These are phyloP conservation scores for Mystacornis crossleyi DNA, from an alignment of 2,113 vertebrate genomes.

Conservation along the genomic window DNA sequence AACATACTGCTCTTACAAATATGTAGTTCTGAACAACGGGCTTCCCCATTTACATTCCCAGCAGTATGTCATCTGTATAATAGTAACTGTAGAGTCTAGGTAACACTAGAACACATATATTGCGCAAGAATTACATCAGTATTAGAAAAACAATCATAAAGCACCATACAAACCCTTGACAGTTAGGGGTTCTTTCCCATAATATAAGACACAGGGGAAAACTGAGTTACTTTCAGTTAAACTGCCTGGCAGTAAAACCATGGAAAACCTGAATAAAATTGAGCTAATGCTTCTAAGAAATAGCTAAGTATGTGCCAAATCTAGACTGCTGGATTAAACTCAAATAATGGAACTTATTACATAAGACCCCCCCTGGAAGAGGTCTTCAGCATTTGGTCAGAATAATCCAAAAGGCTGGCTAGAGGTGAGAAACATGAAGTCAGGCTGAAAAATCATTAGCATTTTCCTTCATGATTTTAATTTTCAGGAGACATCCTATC, in stretches of 20 bases:
- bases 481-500: not conserved
- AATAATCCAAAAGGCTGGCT: not conserved
- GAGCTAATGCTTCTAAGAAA: not conserved
- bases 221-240: not conserved
- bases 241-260: slow-evolving; percentile 1
- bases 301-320: not conserved
- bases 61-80: not conserved
- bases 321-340: not conserved
- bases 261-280: slow-evolving; percentile 27
- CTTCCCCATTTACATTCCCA: not conserved
- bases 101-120: not conserved
- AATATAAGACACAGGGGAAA: not conserved
- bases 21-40: not conserved
- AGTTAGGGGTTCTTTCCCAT: not conserved
- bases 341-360: not conserved
- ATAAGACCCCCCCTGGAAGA: not conserved
- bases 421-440: not conserved
- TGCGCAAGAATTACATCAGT: not conserved
- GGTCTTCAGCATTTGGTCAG: not conserved
- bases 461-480: not conserved
- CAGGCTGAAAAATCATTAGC: not conserved
- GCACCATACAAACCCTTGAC: not conserved
- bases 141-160: not conserved
- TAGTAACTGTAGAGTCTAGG: not conserved
- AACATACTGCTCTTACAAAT: not conserved